Conservation (phyloP, 2,888 invertebrate species). For the Maniola hyperantus region DNA sequence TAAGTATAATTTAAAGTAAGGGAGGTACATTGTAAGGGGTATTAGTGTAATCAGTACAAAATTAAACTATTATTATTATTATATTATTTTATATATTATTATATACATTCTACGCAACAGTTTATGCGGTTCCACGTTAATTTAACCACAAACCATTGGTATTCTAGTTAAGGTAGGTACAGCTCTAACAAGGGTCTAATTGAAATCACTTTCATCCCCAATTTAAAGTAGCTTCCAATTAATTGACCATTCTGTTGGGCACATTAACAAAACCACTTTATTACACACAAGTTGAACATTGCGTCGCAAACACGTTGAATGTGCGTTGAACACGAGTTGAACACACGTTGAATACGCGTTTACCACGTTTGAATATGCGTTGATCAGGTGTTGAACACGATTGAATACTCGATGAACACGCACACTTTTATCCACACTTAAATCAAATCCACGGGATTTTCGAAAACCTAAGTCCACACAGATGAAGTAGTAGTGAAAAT, state of each 20-base stretch:
- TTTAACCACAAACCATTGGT: conserved; percentile 30
- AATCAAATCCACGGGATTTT: no score
- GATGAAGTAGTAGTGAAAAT: no score
- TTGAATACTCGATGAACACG: no score
- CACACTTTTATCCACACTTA: no score
- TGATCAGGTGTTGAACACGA: no score
- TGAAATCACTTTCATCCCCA: conserved; percentile 37
- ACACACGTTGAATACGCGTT: no score
- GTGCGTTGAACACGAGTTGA: no score
- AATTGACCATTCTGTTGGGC: conserved; percentile 28
- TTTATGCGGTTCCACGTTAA: conserved; percentile 21
- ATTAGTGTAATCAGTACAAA: not conserved
- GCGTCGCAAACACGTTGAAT: no score
- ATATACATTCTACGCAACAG: not conserved
- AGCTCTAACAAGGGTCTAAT: conserved; percentile 23
- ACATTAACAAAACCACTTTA: conserved; percentile 15
- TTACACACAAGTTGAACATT: not conserved
- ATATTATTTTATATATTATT: no score
- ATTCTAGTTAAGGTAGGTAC: conserved; percentile 24
- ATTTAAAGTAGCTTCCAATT: conserved; percentile 33
- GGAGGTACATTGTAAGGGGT: not conserved
- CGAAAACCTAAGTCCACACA: no score
- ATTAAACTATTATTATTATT: conserved; percentile 14
- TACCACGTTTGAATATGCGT: no score
- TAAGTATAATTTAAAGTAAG: not conserved